phyloP scores from a whole-genome alignment of 2,797 vertebrate species.

The Geotria australis region DNA sequence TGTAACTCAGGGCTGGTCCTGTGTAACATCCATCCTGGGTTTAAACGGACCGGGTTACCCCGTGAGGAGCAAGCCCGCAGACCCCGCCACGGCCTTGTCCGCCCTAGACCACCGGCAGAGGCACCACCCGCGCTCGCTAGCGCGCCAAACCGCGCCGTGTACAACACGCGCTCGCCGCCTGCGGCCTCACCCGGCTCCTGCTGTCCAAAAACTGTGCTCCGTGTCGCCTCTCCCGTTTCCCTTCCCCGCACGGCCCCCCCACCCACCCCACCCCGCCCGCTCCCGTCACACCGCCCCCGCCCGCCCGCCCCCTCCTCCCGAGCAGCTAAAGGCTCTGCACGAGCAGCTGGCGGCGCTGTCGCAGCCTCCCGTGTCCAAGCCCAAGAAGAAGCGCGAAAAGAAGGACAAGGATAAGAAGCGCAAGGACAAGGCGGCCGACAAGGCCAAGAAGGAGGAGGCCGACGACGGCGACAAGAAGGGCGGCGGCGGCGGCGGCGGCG shows the following conservation, averaged over 20 bases:
- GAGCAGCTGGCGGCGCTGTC: conserved; percentile 49
- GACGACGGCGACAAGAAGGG: conserved; percentile 21
- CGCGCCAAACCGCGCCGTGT: no score
- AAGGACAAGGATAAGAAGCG: conserved; percentile 49
- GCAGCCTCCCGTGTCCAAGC: conserved; percentile 40
- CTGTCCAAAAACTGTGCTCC: neutral
- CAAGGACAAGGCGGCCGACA: conserved; percentile 30
- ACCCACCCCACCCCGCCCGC: no score
- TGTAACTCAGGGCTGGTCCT: no score
- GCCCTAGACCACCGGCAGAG: no score
- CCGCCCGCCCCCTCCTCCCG: neutral
- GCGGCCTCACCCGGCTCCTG: neutral
- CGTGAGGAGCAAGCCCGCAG: no score
- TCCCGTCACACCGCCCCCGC: neutral
- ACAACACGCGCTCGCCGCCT: neutral
- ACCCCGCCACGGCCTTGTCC: no score
- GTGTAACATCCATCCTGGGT: no score
- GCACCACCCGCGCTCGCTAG: no score
- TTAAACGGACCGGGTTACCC: no score
- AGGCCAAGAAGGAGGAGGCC: conserved; percentile 11
- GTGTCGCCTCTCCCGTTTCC: neutral
- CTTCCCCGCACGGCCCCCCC: neutral
- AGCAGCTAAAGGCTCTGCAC: conserved; percentile 45
- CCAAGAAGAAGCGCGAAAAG: conserved; percentile 54
- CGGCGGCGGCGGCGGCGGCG: conserved; percentile 50